phyloP scores from a whole-genome alignment of 2,113 vertebrate genomes.

The Scophthalmus maximus region DNA sequence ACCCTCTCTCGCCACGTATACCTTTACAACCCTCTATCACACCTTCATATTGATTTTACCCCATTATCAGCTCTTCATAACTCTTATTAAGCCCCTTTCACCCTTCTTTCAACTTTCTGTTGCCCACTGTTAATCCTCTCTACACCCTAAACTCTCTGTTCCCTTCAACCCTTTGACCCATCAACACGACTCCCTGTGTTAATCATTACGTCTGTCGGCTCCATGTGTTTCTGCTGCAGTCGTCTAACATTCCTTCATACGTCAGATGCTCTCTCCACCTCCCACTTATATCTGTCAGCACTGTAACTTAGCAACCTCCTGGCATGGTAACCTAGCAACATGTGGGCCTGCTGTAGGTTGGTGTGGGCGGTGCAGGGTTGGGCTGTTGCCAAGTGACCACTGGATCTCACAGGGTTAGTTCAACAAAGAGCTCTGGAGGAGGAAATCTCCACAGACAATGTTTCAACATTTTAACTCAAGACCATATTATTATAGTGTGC shows the following conservation, averaged over 20 bases:
- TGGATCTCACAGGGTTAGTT: conserved; percentile 14
- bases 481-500: too few relatives aligned
- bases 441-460: not conserved
- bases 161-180: not conserved
- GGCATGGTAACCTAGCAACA: conserved; percentile 55
- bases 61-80: too few relatives aligned
- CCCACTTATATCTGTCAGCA: conserved; percentile 14
- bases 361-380: conserved; percentile 16
- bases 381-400: conserved; percentile 35
- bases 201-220: not conserved
- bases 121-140: not conserved
- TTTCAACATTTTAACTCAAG: too few relatives aligned
- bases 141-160: not conserved
- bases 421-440: conserved; percentile 7
- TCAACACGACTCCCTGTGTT: not conserved
- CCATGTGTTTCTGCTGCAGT: not conserved
- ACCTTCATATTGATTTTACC: too few relatives aligned
- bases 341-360: conserved; percentile 30
- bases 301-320: conserved; percentile 59
- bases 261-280: not conserved
- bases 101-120: too few relatives aligned
- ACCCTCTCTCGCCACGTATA: too few relatives aligned
- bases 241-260: not conserved
- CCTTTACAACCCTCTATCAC: too few relatives aligned
- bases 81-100: too few relatives aligned